Conservation (phyloP, 2,888 invertebrate genomes). For the Cactoblastis cactorum region DNA sequence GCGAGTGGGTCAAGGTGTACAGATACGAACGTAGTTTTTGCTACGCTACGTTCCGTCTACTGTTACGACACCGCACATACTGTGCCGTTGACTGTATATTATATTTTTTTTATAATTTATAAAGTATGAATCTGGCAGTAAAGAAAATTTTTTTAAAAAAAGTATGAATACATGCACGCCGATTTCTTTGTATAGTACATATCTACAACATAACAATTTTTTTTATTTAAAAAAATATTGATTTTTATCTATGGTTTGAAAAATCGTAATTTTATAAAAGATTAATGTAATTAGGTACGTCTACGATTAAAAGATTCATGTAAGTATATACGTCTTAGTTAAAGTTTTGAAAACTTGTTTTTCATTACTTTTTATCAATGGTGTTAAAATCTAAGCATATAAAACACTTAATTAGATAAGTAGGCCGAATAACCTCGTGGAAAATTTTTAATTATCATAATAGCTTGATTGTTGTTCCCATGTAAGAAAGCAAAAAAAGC, state of each 20-base stretch:
- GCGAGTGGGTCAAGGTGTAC: slow-evolving; percentile 34
- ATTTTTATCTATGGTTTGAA: too few species aligned
- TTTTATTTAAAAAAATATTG: too few species aligned
- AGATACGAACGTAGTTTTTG: slow-evolving; percentile 30
- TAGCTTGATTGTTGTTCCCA: background rate
- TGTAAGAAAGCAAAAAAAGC: background rate
- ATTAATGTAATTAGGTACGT: too few species aligned
- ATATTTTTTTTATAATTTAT: background rate
- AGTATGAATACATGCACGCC: background rate
- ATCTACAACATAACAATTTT: too few species aligned
- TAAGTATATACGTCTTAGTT: background rate
- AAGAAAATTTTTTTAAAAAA: background rate
- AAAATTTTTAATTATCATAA: background rate
- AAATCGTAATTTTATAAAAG: too few species aligned
- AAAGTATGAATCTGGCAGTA: background rate
- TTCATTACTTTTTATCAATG: too few species aligned
- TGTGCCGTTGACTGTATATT: background rate
- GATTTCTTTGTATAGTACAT: too few species aligned
- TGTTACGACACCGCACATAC: slow-evolving; percentile 21
- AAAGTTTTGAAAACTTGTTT: background rate
- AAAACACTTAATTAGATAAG: background rate
- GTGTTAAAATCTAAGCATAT: background rate
- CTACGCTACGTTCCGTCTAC: slow-evolving; percentile 22
- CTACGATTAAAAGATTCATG: too few species aligned
- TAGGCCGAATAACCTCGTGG: background rate